These are phyloP conservation scores for Acleris laterana DNA, from an alignment of 2,888 invertebrate genomes.

Conservation along the genomic window DNA sequence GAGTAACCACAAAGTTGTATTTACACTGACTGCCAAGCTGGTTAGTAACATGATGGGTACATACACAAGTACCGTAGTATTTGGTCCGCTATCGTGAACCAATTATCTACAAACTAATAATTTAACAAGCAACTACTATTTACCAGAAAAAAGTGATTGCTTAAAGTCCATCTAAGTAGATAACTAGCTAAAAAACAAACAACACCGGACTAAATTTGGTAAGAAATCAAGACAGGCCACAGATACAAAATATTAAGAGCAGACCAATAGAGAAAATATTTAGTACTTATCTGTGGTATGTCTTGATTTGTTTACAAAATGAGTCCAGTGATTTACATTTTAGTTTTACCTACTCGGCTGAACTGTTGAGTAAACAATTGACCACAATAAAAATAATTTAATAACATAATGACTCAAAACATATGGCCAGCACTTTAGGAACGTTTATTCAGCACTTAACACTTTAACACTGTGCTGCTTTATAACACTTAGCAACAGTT, in stretches of 20 bases:
- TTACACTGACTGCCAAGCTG: slow-evolving; percentile 16
- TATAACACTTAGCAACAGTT: slow-evolving; percentile 4
- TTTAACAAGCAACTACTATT: background rate
- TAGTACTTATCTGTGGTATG: too few species aligned
- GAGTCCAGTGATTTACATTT: background rate
- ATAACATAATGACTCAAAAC: slow-evolving; percentile 19
- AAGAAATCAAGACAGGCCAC: too few species aligned
- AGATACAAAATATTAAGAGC: too few species aligned
- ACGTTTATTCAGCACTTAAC: slow-evolving; percentile 6
- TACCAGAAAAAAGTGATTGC: background rate
- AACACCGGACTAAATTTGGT: too few species aligned
- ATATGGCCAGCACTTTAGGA: slow-evolving; percentile 28
- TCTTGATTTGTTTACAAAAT: too few species aligned
- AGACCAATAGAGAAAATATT: too few species aligned
- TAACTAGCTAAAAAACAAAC: too few species aligned
- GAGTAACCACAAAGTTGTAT: slow-evolving; percentile 43
- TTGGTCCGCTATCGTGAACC: slow-evolving; percentile 20
- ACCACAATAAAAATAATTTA: background rate
- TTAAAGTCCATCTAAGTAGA: too few species aligned
- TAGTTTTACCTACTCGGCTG: too few species aligned
- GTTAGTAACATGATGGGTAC: background rate
- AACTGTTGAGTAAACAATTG: background rate
- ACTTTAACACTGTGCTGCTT: background rate
- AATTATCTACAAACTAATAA: slow-evolving; percentile 3
- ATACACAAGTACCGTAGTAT: slow-evolving; percentile 12